Base-by-base conservation (phyloP, 2,797 vertebrate species). In the Danio kyathit region DNA sequence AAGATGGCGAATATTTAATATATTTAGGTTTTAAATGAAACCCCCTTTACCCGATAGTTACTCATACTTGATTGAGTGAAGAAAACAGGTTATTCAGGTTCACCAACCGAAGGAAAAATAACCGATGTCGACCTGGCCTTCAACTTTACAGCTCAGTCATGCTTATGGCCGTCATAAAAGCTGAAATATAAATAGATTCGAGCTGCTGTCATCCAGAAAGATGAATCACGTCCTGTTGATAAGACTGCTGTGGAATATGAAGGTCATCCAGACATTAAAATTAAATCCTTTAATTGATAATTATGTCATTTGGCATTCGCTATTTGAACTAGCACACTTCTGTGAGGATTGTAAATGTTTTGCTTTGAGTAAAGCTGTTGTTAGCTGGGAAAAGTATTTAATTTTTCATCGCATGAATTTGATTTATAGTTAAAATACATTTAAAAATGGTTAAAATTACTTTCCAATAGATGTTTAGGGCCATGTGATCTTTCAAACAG, bases 101-200 rank as follows among this genome's bases (percentile, higher is more conserved):
- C 82, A 86, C 52, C 14, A 79, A 81, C 73, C 74, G 48, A 29
- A 65, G 7, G 10, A 54, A 71, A 65, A 43, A 46, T 46, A 64
- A 44, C 38, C 29, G 6, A 41, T 74, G 38, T 90, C 29, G 6
- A 41, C 66, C 38, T 90, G 90, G 86, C 92, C 92, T 94, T 94
- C 91, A 95, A 83, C 91, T 91, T 82, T 77, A 65, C 83, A 92
- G 17, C 64, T 8, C 91, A 19, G 17, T 72, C 76, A 21, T 74
- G 43, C 66, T 73, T 59, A 72, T 52, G 40, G 21, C 46, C 4
- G n/a, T 14, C 69, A 82, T 81, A 84, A 84, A 84, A 14, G 3
- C 5, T 13, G 9, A 17, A 64, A 44, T 84, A 74, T 76, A 64
- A 73, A 86, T 82, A 82, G 78, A 59, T 60, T 61, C n/a, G 7